Percentiles rank a stretch among this genome's conserved stretches.
Evolutionary conservation across 2,888 invertebrate genomes (phyloP).

Genomic region (Polydrusus cervinus): DNA sequence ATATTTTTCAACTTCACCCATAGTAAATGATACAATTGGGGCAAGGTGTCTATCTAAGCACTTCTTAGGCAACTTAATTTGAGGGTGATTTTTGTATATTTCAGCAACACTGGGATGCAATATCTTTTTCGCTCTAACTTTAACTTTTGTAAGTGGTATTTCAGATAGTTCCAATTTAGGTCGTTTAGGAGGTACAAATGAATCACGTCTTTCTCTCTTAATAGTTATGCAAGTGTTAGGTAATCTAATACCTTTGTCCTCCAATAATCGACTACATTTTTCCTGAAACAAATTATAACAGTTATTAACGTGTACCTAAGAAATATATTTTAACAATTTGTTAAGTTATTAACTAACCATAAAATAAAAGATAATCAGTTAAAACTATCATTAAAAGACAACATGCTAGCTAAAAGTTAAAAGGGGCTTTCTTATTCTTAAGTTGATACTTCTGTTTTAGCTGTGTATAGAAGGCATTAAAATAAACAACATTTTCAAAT

Average conservation of each 20-base stretch:
- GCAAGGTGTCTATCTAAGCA: constrained; percentile 52
- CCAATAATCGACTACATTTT: constrained; percentile 44
- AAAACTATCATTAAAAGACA: too few relatives aligned
- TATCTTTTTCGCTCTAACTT: background rate
- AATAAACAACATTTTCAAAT: too few relatives aligned
- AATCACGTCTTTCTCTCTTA: constrained; percentile 32
- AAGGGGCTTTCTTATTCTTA: too few relatives aligned
- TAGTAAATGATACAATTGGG: constrained; percentile 56
- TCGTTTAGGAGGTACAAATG: background rate
- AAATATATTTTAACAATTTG: too few relatives aligned
- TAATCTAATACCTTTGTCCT: constrained; percentile 41
- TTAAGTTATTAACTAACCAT: too few relatives aligned
- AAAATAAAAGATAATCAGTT: too few relatives aligned
- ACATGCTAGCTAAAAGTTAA: too few relatives aligned
- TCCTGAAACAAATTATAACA: constrained; percentile 52
- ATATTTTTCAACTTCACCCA: constrained; percentile 58
- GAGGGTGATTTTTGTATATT: constrained; percentile 54
- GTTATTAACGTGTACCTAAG: too few relatives aligned
- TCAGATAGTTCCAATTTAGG: constrained; percentile 26
- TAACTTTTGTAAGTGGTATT: background rate
- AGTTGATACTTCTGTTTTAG: too few relatives aligned
- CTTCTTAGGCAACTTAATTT: constrained; percentile 56
- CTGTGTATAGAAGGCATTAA: too few relatives aligned
- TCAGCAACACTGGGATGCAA: constrained; percentile 56
- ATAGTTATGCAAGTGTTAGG: constrained; percentile 45